Evolutionary conservation across 2,113 vertebrate genomes (phyloP), one percentile per base, ranked within the genome.

Genomic region (Cryptotis parvus): DNA sequence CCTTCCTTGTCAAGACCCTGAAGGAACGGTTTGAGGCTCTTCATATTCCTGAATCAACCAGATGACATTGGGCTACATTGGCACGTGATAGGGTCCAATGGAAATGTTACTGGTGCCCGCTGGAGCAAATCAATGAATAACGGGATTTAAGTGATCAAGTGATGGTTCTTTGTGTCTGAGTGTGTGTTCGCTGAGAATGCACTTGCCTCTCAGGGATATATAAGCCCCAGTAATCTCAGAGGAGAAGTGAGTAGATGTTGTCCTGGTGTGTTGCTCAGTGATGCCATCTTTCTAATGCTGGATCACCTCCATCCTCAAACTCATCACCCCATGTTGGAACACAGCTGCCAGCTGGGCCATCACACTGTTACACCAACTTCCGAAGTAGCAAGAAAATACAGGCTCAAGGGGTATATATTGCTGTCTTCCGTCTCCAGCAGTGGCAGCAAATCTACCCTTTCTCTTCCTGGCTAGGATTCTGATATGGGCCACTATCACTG

Each of bases 191-290:
- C 41, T 68, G 68, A 31, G 18, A 15, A 5, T 11, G 4, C 1
- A 1, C 26, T 52, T 4, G 11, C 6, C 10, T 27, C 7, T 11
- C 39, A 43, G 7, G 33, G 39, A 5, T 7, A n/a, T 12, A 70
- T 18, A 61, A 6, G 0, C 0, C 18, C 2, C 31, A 22, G 10
- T 6, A 43, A 58, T 49, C 41, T 78, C 22, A 5, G 55, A 58
- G 31, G 37, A 10, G 9, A 55, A 26, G 31, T 4, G 12, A 65
- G 79, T 8, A 14, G 61, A 43, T 27, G 35, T 7, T 15, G 35
- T 12, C 43, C 3, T 9, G 1, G 35, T 70, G 49, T 66, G 70
- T 22, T 37, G 26, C 2, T 33, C 18, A 0, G 1, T 7, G 68
- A 24, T 27, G 31, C 29, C 26, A 0, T 4, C 66, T 18, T 5